phyloP scores from a whole-genome alignment of 1,140 invertebrate species.

The Procambarus virginalis region DNA sequence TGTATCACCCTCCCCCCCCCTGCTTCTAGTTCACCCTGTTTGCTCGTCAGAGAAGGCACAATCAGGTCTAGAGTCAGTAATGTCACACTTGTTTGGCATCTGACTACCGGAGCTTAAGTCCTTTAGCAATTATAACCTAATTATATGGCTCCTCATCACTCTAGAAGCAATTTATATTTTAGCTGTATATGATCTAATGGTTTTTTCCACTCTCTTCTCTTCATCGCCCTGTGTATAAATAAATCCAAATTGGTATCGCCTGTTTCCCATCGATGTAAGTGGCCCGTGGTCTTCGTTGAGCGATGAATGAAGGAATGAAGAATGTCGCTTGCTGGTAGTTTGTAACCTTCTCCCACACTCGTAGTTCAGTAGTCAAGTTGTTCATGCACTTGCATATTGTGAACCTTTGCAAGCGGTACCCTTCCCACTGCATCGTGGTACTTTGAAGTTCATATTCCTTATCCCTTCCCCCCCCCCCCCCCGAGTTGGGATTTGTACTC shows the following conservation, averaged over 20 bases:
- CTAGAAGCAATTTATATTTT: conserved; percentile 15
- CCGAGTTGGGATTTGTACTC: neutral
- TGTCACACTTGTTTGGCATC: neutral
- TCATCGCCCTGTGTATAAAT: conserved; percentile 57
- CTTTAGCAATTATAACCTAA: neutral
- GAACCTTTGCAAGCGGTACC: neutral
- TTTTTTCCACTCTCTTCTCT: conserved; percentile 59
- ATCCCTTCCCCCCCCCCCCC: neutral
- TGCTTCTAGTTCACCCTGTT: conserved; percentile 4
- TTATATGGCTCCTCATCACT: neutral
- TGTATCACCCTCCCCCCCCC: neutral
- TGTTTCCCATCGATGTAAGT: conserved; percentile 63
- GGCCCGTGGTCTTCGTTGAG: conserved; percentile 26
- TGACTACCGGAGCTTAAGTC: neutral
- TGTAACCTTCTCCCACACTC: conserved; percentile 1
- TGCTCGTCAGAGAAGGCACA: neutral
- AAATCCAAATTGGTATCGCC: conserved; percentile 52
- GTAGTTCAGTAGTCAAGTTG: neutral
- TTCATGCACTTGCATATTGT: neutral
- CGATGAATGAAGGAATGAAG: conserved; percentile 34
- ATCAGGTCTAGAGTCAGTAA: neutral
- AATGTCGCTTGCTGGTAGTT: conserved; percentile 35
- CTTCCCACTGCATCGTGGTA: neutral
- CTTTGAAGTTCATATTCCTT: neutral
- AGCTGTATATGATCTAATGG: conserved; percentile 50